These are phyloP conservation scores for Hestina assimilis DNA, from an alignment of 1,140 invertebrate genomes.

Conservation along the genomic window DNA sequence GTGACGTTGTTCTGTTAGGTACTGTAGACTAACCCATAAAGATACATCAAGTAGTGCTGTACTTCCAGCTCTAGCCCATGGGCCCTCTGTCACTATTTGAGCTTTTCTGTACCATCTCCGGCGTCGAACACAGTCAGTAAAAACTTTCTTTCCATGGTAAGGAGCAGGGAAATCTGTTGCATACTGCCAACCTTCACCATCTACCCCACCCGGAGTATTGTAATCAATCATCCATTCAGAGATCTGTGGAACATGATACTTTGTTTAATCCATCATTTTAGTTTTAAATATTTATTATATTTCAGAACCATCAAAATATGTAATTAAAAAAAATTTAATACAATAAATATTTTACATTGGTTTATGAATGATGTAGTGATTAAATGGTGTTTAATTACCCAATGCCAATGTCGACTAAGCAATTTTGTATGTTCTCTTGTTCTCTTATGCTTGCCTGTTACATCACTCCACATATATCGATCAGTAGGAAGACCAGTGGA, in stretches of 20 bases:
- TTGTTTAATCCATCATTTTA: no score
- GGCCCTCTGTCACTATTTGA: conserved; percentile 89
- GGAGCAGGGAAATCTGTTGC: conserved; percentile 92
- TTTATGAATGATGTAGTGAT: no score
- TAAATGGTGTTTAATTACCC: conserved; percentile 79
- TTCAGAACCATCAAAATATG: no score
- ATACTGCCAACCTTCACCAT: conserved; percentile 96
- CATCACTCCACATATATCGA: conserved; percentile 93
- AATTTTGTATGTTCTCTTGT: conserved; percentile 92
- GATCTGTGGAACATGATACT: conserved; percentile 80
- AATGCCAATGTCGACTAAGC: conserved; percentile 92
- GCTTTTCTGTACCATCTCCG: conserved; percentile 91
- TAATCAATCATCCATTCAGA: conserved; percentile 95
- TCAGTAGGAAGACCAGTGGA: conserved; percentile 91
- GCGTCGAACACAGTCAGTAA: conserved; percentile 93
- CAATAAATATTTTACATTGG: background rate
- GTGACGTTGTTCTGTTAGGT: no score
- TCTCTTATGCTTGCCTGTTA: conserved; percentile 87
- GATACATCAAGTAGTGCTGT: conserved; percentile 90
- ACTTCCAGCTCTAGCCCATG: conserved; percentile 91
- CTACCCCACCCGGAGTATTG: conserved; percentile 91
- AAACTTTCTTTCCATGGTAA: conserved; percentile 90
- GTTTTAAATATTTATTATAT: no score
- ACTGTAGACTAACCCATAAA: conserved; percentile 79
- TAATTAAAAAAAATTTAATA: no score